phyloP scores from a whole-genome alignment of 2,888 invertebrate genomes.

The Trilocha varians region DNA sequence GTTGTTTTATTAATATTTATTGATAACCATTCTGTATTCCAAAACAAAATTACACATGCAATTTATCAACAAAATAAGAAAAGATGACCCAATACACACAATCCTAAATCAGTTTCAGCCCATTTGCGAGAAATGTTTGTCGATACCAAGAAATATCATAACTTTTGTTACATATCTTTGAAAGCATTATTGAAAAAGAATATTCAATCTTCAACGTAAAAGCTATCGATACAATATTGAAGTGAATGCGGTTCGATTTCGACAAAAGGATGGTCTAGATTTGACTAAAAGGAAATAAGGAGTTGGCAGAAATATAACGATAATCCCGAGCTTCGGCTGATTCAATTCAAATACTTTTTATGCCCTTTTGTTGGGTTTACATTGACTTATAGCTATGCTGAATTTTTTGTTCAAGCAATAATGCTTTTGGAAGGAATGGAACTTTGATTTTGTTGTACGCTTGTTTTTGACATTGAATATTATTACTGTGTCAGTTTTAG shows the following conservation, averaged over 20 bases:
- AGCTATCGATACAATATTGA: neutral
- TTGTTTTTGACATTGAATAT: too few relatives aligned
- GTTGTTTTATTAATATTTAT: too few relatives aligned
- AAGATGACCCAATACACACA: too few relatives aligned
- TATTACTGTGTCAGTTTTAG: too few relatives aligned
- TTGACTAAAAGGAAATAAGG: neutral
- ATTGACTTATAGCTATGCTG: constrained; percentile 4
- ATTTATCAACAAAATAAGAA: too few relatives aligned
- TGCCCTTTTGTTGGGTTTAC: constrained; percentile 5
- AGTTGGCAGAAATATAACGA: constrained; percentile 2
- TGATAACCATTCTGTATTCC: too few relatives aligned
- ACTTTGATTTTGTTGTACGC: too few relatives aligned
- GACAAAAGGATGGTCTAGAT: neutral
- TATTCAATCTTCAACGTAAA: neutral
- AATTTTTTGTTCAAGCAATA: neutral
- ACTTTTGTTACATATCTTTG: too few relatives aligned
- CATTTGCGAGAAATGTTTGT: too few relatives aligned
- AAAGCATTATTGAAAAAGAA: neutral
- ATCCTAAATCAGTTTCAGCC: too few relatives aligned
- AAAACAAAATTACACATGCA: too few relatives aligned
- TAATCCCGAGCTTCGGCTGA: constrained; percentile 3
- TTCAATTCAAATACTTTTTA: constrained; percentile 7
- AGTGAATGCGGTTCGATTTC: constrained; percentile 3
- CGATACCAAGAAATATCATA: too few relatives aligned
- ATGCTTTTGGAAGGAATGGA: neutral